A percentile compares a stretch with the other conserved stretches of the same genome.
Conservation (phyloP, 2,113 vertebrate species). For the Sinocyclocheilus maitianheensis region DNA sequence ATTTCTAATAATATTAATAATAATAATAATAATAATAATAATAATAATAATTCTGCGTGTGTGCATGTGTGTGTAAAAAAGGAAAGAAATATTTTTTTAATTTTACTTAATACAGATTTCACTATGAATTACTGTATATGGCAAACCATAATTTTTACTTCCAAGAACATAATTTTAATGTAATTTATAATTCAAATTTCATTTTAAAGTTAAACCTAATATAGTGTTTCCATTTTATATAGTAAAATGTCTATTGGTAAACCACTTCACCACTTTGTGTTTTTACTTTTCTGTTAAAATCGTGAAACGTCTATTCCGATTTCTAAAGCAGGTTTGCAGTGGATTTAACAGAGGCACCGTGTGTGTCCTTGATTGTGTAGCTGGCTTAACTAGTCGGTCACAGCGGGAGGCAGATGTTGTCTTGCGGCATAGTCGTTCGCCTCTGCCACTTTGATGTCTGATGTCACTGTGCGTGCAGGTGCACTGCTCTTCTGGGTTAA, state of each 20-base stretch:
- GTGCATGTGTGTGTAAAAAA: too few species aligned
- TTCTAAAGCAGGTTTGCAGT: constrained; percentile 49
- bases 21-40: too few species aligned
- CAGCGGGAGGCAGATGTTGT: constrained; percentile 77
- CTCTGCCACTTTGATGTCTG: constrained; percentile 61
- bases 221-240: neutral
- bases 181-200: neutral
- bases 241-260: neutral
- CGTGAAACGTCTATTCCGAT: neutral
- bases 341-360: neutral
- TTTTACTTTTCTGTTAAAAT: neutral
- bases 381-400: constrained; percentile 73
- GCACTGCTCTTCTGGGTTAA: constrained; percentile 54
- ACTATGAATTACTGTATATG: too few species aligned
- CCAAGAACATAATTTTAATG: neutral
- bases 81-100: too few species aligned
- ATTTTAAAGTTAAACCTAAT: neutral
- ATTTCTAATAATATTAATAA: too few species aligned
- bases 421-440: constrained; percentile 72
- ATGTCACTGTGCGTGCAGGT: constrained; percentile 73
- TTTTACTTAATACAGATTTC: too few species aligned
- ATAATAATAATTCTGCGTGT: too few species aligned
- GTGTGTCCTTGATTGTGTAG: constrained; percentile 71
- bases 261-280: neutral
- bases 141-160: neutral